Base-by-base conservation (phyloP, 1,140 invertebrate genomes). In the Monomorium pharaonis region DNA sequence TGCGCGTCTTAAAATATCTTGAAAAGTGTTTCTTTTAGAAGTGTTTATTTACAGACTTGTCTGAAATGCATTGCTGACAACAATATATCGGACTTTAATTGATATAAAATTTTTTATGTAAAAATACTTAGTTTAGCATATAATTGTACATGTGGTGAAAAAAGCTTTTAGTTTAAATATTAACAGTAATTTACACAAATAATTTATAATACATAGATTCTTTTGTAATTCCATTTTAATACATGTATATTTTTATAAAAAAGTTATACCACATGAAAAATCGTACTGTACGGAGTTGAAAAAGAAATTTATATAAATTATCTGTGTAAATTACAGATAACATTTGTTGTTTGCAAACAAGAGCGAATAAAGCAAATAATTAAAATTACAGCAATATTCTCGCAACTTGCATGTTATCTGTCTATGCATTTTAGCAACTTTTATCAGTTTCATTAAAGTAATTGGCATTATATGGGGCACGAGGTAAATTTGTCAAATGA, bases 361-460 rank as follows among this genome's bases (percentile, higher is more conserved):
- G 33, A 80, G 27, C 12, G 18, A 42, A 58, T 78, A 37, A 65
- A 51, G 3, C 7, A 78, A 78, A 37, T 30, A 33, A 51, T 44
- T 24, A 37, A 63, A 51, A 80, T 37, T 67, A 78, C 14, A 6
- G 10, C 4, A n/a, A 10, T 70, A 58, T 5, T 56, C 33, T 33
- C 49, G 33, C 14, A 33, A 54, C 10, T 14, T 30, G 37, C 18
- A 44, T 44, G n/a, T 65, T 65, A 3, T 12, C 0, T 65, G 10
- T 12, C 0, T 65, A 42, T 1, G 14, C 14, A 27, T 30, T 54
- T 51, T 70, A 18, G 1, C 7, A 58, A 44, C n/a, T 74, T 58
- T 83, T 30, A 37, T 10, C 16, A 72, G 2, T 60, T 62, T 44
- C 78, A 83, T 83, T 83, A 83, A 16, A 54, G 51, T 83, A 83